A percentile compares a stretch with the other conserved stretches of the same genome.
These are phyloP conservation scores for Lipophrys pholis DNA, from an alignment of 2,113 vertebrate species.

Conservation along the genomic window DNA sequence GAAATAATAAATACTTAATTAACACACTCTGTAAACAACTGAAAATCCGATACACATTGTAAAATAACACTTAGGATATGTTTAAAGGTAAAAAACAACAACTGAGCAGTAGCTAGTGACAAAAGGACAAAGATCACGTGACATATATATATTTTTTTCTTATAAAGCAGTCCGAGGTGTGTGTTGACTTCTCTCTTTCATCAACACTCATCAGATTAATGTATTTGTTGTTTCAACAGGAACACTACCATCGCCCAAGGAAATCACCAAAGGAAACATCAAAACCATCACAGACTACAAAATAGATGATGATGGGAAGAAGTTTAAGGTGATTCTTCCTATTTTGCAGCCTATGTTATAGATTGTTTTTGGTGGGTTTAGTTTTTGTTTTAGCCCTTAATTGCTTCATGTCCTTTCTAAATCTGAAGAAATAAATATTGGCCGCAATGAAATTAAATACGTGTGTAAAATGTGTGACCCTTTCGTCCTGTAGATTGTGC, in stretches of 20 bases:
- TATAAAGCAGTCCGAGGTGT: no score
- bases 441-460: no score
- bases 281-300: slow-evolving; percentile 96
- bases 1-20: no score
- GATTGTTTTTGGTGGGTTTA: fast-evolving
- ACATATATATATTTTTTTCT: no score
- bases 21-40: no score
- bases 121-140: no score
- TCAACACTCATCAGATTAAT: background rate
- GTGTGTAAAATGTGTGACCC: no score
- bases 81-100: no score
- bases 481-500: slow-evolving; percentile 85
- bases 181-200: no score
- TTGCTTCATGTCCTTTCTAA: background rate
- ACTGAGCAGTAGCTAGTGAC: no score
- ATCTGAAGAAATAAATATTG: background rate
- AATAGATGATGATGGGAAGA: slow-evolving; percentile 93
- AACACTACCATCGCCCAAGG: slow-evolving; percentile 89
- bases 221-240: slow-evolving; percentile 69
- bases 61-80: no score
- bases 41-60: no score
- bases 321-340: slow-evolving; percentile 86
- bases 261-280: slow-evolving; percentile 93
- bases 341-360: background rate
- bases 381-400: background rate